Conservation (phyloP, 2,113 vertebrate species). For the Stegostoma tigrinum region DNA sequence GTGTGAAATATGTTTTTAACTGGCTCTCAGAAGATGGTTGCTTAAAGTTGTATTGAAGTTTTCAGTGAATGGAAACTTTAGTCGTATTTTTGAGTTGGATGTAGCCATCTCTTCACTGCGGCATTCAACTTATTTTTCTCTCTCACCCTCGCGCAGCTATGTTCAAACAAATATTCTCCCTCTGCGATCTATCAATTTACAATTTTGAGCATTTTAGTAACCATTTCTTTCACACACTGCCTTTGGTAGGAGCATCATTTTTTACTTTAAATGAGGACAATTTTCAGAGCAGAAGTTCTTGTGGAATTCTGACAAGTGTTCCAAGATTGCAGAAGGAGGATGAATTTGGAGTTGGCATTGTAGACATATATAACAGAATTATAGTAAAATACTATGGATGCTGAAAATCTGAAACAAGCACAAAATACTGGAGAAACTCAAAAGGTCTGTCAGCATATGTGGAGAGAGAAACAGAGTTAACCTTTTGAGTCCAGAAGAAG, state of each 20-base stretch:
- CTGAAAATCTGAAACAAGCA: too few species aligned
- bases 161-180: background rate
- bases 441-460: too few species aligned
- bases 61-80: background rate
- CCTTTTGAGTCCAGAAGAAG: too few species aligned
- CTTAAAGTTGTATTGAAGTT: background rate
- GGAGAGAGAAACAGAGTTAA: too few species aligned
- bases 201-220: background rate
- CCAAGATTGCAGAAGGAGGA: background rate
- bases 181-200: background rate
- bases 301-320: background rate
- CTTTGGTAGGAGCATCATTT: background rate
- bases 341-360: background rate
- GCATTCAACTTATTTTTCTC: background rate
- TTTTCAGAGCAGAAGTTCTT: background rate
- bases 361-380: background rate
- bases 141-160: background rate
- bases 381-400: too few species aligned
- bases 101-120: background rate
- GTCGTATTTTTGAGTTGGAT: background rate
- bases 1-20: background rate
- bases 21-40: background rate
- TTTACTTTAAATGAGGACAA: background rate
- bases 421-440: too few species aligned
- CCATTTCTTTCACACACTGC: background rate